phyloP scores from a whole-genome alignment of 2,797 vertebrate species.

The Carcharodon carcharias region DNA sequence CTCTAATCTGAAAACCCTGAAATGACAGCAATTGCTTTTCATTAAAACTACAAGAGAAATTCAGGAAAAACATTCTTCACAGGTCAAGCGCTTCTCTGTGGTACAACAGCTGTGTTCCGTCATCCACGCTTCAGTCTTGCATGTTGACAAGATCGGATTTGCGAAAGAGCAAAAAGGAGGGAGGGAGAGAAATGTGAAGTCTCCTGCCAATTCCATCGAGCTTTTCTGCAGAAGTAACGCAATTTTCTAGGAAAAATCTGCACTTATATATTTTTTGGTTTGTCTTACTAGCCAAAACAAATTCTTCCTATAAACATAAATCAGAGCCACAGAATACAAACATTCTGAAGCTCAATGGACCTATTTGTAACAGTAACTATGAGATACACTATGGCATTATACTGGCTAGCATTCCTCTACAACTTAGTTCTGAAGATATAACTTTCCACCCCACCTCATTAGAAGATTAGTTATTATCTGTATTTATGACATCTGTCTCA shows the following conservation, averaged over 20 bases:
- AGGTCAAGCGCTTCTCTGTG: background rate
- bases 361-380: background rate
- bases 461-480: background rate
- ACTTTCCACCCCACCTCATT: background rate
- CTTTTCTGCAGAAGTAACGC: background rate
- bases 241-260: conserved; percentile 22
- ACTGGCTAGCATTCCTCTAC: background rate
- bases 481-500: background rate
- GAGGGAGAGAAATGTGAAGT: background rate
- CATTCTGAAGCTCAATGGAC: background rate
- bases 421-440: background rate
- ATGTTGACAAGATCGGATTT: background rate
- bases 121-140: background rate
- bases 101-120: background rate
- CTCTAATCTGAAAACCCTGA: background rate
- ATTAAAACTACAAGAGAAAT: background rate
- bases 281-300: background rate
- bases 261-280: background rate
- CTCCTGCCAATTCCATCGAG: background rate
- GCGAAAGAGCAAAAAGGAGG: no score
- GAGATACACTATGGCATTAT: background rate
- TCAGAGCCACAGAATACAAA: background rate
- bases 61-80: background rate
- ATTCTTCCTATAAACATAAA: conserved; percentile 1
- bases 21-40: background rate